phyloP scores from a whole-genome alignment of 2,888 invertebrate genomes.

The Luperina testacea region DNA sequence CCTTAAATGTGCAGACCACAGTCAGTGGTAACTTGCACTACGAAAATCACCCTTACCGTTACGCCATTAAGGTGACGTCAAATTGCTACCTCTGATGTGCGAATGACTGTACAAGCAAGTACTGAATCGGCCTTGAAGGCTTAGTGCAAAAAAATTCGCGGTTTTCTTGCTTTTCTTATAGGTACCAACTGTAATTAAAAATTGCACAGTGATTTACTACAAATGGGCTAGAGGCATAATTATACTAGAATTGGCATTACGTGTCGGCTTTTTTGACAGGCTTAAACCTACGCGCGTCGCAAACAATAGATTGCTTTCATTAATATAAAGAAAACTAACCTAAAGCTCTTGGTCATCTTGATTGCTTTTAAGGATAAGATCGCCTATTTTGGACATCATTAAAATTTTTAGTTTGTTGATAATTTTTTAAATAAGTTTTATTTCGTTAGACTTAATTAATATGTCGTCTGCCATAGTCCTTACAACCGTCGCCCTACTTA shows the following conservation, averaged over 20 bases:
- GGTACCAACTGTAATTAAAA: neutral
- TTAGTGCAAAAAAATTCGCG: neutral
- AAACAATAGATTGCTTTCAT: neutral
- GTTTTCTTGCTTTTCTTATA: neutral
- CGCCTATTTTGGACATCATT: neutral
- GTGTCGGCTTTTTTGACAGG: neutral
- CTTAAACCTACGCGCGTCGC: neutral
- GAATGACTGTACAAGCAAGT: neutral
- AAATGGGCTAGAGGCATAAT: neutral
- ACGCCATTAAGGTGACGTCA: neutral
- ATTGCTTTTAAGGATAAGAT: neutral
- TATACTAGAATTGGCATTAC: neutral
- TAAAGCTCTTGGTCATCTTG: neutral
- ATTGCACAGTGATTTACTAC: neutral
- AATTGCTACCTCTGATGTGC: neutral
- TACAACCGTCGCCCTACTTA: neutral
- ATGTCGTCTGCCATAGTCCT: neutral
- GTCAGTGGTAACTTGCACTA: neutral
- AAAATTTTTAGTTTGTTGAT: too few relatives aligned
- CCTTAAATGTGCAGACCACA: neutral
- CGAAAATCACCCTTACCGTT: neutral
- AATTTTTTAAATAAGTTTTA: too few relatives aligned
- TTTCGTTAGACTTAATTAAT: too few relatives aligned
- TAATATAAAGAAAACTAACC: neutral
- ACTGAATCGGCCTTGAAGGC: neutral